Base-by-base conservation (phyloP, 2,113 vertebrate genomes). In the Oenanthe oenanthe region DNA sequence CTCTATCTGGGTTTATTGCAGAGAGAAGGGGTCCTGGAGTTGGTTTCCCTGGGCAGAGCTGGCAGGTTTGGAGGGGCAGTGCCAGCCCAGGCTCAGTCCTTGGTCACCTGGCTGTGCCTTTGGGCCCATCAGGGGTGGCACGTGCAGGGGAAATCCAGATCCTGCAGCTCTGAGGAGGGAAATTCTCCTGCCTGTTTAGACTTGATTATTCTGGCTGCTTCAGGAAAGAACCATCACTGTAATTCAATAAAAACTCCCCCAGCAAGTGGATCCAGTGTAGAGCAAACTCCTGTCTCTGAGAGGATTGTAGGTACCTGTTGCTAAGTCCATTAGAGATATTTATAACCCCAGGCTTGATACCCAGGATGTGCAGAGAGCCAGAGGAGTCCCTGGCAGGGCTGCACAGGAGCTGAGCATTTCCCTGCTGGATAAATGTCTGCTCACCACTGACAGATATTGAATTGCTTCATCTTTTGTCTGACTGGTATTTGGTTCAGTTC, bases 281-380 rank as follows among this genome's bases (percentile, higher is more conserved):
- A 68, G 72, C 75, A 54, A 78, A 36, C 47, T 54, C 7, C 43
- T 48, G 88, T 50, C 73, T n/a, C 4, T 36, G 57, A 63, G 76
- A 67, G 82, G 95, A 54, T 85, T 91, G 93, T 6, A 93, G 89
- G 94, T 76, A 66, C 71, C 95, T 87, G 81, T 95, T 95, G 94
- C 92, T 95, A 80, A 95, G 95, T 85, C 87, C 93, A 83, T 94
- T 73, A 87, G 80, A 17, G 92, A 63, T 93, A 83, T 95, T 97
- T 94, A 74, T 94, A 95, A 85, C 88, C 42, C 32, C 34, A 54
- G 93, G 70, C 62, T 31, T 70, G 95, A 95, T 92, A 94, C 73
- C 76, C 70, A 32, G 81, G 70, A 12, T 75, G 87, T 86, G 92
- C 75, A 57, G 32, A 13, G 71, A 95, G 92, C 91, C 87, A 84